Conservation (phyloP, 2,797 vertebrate species). For the Tinamus major region DNA sequence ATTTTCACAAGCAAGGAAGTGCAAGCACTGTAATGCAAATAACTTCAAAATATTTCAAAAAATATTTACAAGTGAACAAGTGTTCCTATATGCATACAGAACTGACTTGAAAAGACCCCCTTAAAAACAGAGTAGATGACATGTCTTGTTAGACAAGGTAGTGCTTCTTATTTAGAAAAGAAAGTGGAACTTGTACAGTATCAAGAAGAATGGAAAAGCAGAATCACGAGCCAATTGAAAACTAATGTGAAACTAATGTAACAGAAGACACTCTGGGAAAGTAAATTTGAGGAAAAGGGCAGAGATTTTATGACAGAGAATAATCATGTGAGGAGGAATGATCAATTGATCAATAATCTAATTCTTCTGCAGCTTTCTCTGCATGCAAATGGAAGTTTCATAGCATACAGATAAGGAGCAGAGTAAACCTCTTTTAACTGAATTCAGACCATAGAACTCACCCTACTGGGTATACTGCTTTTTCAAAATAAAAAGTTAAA, state of each 20-base stretch:
- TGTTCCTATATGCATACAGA: not conserved
- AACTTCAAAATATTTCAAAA: no score
- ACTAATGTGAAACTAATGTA: not conserved
- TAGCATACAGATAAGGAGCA: not conserved
- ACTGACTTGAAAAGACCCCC: not conserved
- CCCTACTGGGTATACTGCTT: not conserved
- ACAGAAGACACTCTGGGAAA: not conserved
- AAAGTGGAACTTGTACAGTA: not conserved
- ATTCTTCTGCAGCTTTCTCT: not conserved
- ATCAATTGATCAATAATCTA: not conserved
- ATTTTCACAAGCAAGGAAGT: not conserved
- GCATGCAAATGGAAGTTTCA: not conserved
- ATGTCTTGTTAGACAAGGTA: not conserved
- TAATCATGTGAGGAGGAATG: fast-evolving
- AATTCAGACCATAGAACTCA: not conserved
- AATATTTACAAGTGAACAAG: not conserved
- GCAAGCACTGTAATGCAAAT: not conserved
- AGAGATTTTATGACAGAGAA: not conserved
- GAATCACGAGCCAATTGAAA: not conserved
- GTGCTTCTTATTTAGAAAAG: not conserved
- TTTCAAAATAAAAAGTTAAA: not conserved
- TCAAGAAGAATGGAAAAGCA: not conserved
- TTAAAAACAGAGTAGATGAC: not conserved
- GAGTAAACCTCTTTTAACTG: not conserved
- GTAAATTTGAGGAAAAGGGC: fast-evolving